phyloP scores from a whole-genome alignment of 2,888 invertebrate species.

The Sphinx pinastri region DNA sequence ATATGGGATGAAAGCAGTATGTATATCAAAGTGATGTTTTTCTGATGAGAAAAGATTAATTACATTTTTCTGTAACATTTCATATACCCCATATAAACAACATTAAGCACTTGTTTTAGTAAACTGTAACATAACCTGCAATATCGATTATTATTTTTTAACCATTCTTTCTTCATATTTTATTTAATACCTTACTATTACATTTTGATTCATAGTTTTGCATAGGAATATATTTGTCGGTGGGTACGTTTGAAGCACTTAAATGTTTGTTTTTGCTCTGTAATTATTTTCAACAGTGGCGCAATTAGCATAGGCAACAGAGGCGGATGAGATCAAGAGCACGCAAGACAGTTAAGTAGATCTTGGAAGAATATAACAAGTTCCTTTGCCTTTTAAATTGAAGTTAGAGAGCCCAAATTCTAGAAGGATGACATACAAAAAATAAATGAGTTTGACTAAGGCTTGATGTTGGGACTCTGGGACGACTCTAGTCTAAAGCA shows the following conservation, averaged over 20 bases:
- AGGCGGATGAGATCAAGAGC: background rate
- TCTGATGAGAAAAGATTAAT: background rate
- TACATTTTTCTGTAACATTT: background rate
- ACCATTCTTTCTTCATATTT: slow-evolving; percentile 6
- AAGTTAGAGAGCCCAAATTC: background rate
- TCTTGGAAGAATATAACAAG: no score
- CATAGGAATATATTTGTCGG: slow-evolving; percentile 23
- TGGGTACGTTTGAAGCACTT: slow-evolving; percentile 22
- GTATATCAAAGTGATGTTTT: background rate
- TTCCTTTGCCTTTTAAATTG: background rate
- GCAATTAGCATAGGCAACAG: background rate
- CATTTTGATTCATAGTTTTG: slow-evolving; percentile 2
- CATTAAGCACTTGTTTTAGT: background rate
- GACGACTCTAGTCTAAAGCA: no score
- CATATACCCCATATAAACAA: background rate
- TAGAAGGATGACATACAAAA: background rate
- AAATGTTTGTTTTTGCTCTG: background rate
- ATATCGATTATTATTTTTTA: background rate
- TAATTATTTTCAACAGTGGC: background rate
- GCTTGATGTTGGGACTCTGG: no score
- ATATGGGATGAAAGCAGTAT: background rate
- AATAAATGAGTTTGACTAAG: background rate
- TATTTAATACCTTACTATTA: background rate
- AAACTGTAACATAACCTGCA: background rate
- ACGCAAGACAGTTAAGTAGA: background rate